These are phyloP conservation scores for Psittacula derbiana DNA, from an alignment of 2,797 vertebrate genomes.

Conservation along the genomic window DNA sequence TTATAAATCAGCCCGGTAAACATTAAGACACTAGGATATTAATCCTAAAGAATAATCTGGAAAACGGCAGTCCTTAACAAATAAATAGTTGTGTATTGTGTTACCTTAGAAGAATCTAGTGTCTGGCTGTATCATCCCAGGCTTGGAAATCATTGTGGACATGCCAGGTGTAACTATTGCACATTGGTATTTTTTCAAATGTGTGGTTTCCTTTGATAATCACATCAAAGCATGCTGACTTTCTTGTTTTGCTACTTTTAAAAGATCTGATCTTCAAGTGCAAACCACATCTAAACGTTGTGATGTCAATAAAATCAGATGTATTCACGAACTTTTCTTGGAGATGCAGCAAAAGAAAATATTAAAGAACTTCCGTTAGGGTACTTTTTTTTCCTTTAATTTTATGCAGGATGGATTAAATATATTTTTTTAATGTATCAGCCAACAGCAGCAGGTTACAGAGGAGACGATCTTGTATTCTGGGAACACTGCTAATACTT, in stretches of 20 bases:
- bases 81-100: not conserved
- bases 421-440: not conserved
- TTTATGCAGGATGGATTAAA: not conserved
- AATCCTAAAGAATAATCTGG: not conserved
- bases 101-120: not conserved
- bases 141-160: not conserved
- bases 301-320: not conserved
- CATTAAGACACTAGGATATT: not conserved
- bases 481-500: not conserved
- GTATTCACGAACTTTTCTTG: not conserved
- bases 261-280: slow-evolving; percentile 7
- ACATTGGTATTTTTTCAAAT: not conserved
- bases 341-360: not conserved
- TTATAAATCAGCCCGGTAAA: not conserved
- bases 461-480: not conserved
- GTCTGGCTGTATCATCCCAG: not conserved
- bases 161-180: not conserved
- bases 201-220: slow-evolving; percentile 33
- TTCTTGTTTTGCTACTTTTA: slow-evolving; percentile 29
- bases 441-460: not conserved
- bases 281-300: slow-evolving; percentile 7
- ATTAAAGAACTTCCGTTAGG: not conserved
- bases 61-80: slow-evolving; percentile 1
- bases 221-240: slow-evolving; percentile 37
- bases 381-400: not conserved